Evolutionary conservation across 1,140 invertebrate genomes (phyloP), one percentile per base, ranked within the genome.

Genomic region (Brachionus paranguensis): DNA sequence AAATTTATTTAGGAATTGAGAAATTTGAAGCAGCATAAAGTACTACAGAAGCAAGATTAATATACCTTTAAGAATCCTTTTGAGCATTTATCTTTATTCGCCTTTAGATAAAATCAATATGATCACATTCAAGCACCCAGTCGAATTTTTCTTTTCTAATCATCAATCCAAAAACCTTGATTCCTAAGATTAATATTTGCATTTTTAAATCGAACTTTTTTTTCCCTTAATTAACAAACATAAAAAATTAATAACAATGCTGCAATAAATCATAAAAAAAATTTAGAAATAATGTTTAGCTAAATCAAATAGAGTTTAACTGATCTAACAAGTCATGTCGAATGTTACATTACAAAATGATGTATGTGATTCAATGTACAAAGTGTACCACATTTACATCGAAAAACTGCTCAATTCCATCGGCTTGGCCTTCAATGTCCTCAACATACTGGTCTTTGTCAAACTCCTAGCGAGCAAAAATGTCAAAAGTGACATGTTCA

Each of bases 401-500:
- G 72, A 76, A 1, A 76, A 76, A 50, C 14, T 50, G 10, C 43
- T 76, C 27, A 76, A 76, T 27, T 50, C 20, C 17, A 14, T 20
- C 12, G 78, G 78, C 11, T 43, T 81, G 17, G 20, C 33, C 2
- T 68, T 81, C n/a, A 81, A 81, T 17, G 12, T 68, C 4, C 12
- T 81, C 24, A 81, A 14, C 53, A 47, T 47, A 24, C 14, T 81
- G 7, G 78, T 81, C 12, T 81, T 81, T 81, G 5, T 1, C 11
- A 81, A 64, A 14, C 20, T 81, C 2, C 8, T 64, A 20, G 24
- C 24, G 1, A 60, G 10, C 5, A 64, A 81, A 7, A 45, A 81
- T 17, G 24, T 41, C n/a, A 81, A 81, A 81, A 29, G 53, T 27
- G 53, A 68, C 33, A 81, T 81, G 78, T 81, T 64, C 41, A 81